These are phyloP conservation scores for Aleadryas rufinucha DNA, from an alignment of 2,113 vertebrate species.

Conservation along the genomic window DNA sequence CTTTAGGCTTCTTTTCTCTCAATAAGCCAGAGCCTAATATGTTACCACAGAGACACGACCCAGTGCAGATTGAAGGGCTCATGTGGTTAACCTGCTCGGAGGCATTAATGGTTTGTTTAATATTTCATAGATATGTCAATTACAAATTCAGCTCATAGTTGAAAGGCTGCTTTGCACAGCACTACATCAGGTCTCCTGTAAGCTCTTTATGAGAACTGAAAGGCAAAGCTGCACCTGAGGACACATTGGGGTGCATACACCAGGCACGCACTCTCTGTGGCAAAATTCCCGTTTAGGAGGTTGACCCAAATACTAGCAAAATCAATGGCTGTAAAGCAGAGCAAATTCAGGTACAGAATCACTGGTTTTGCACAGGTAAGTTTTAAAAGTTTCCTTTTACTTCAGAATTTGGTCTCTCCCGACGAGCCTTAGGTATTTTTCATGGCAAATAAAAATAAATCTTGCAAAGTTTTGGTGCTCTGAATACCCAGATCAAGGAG, in stretches of 20 bases:
- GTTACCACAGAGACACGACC: not conserved
- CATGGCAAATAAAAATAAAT: not conserved
- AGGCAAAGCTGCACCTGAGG: not conserved
- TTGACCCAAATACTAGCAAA: not conserved
- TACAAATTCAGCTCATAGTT: not conserved
- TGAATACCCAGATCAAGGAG: not conserved
- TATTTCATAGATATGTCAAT: not conserved
- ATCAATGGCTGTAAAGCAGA: not conserved
- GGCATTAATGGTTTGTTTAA: not conserved
- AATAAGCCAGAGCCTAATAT: not conserved
- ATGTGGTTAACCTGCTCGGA: not conserved
- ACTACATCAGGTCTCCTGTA: not conserved
- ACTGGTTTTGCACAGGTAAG: not conserved
- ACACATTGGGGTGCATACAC: rapidly evolving
- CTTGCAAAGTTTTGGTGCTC: not conserved
- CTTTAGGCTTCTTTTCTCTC: not conserved
- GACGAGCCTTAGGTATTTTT: not conserved
- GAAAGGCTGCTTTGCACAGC: not conserved
- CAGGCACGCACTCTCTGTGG: not conserved
- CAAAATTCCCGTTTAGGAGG: not conserved
- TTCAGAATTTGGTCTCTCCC: not conserved
- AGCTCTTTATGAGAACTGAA: not conserved
- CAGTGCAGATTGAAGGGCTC: not conserved
- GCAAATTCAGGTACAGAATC: not conserved
- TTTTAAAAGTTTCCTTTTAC: not conserved